A percentile compares a stretch with the other conserved stretches of the same genome.
phyloP scores from a whole-genome alignment of 1,140 invertebrate genomes.

The Neodiprion pinetum region DNA sequence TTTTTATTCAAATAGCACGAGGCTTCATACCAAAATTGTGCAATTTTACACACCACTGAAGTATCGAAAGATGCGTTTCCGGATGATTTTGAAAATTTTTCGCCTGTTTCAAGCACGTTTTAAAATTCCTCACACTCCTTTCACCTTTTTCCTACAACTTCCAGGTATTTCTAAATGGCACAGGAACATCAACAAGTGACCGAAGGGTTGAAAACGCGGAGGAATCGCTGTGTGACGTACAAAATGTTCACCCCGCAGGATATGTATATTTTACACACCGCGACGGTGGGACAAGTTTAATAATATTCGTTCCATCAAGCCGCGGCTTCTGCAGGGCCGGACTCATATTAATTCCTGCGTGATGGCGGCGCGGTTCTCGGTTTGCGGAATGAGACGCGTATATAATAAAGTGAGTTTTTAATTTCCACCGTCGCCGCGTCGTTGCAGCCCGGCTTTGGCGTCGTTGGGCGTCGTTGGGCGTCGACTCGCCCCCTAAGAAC shows the following conservation, averaged over 20 bases:
- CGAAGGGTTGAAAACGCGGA: too few species aligned
- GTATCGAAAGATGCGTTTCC: too few species aligned
- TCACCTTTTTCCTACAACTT: too few species aligned
- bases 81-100: too few species aligned
- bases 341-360: slow-evolving; percentile 58
- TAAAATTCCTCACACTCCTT: too few species aligned
- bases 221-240: too few species aligned
- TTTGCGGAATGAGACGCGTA: slow-evolving; percentile 59
- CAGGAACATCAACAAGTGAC: too few species aligned
- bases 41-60: too few species aligned
- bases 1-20: too few species aligned
- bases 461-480: slow-evolving; percentile 50
- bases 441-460: slow-evolving; percentile 34
- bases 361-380: background rate
- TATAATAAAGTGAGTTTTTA: slow-evolving; percentile 63
- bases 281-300: slow-evolving; percentile 60
- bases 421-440: slow-evolving; percentile 49
- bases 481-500: slow-evolving; percentile 8
- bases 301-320: slow-evolving; percentile 64
- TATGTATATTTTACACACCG: slow-evolving; percentile 60
- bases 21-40: too few species aligned
- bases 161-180: too few species aligned
- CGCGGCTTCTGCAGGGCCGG: slow-evolving; percentile 39
- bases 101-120: too few species aligned
- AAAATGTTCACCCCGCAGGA: background rate